These are phyloP conservation scores for Aurelia aurita complex sp. Pacific DNA, from an alignment of 30 jellyfish, hydroid and myxozoan genomes.

Conservation along the genomic window DNA sequence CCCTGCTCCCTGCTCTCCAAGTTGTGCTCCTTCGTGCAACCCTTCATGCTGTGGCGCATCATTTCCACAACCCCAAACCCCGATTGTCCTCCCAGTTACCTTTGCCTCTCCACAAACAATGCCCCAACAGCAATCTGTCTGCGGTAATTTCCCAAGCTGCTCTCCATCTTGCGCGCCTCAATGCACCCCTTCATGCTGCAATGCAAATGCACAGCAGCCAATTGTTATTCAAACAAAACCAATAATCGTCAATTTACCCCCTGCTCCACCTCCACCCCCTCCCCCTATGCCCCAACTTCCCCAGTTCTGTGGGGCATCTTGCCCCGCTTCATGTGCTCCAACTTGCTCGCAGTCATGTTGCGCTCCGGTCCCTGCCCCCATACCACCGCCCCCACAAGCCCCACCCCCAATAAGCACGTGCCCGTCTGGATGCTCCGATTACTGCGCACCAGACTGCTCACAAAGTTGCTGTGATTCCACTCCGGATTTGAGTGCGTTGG, in stretches of 20 bases:
- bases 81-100: conserved; percentile 31
- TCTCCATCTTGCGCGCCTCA: conserved; percentile 76
- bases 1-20: conserved; percentile 61
- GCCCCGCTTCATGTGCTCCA: conserved; percentile 64
- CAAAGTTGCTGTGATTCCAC: conserved; percentile 91
- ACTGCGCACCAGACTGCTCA: conserved; percentile 90
- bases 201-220: conserved; percentile 39
- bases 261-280: conserved; percentile 80
- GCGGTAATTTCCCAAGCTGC: conserved; percentile 74
- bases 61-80: conserved; percentile 37
- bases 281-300: conserved; percentile 40
- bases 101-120: conserved; percentile 29
- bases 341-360: conserved; percentile 44
- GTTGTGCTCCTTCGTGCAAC: conserved; percentile 56
- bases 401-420: conserved; percentile 62
- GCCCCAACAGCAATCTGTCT: conserved; percentile 54
- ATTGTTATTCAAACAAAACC: conserved; percentile 43
- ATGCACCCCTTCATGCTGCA: conserved; percentile 71
- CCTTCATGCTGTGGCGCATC: conserved; percentile 72
- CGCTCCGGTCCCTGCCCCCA: too few relatives aligned
- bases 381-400: conserved; percentile 64
- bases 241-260: conserved; percentile 55
- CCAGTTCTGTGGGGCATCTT: conserved; percentile 57
- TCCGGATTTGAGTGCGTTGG: conserved; percentile 90
- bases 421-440: conserved; percentile 85